These are phyloP conservation scores for Axinella damicornis DNA, from an alignment of 37 sponge, comb jelly and placozoan genomes.

Conservation along the genomic window DNA sequence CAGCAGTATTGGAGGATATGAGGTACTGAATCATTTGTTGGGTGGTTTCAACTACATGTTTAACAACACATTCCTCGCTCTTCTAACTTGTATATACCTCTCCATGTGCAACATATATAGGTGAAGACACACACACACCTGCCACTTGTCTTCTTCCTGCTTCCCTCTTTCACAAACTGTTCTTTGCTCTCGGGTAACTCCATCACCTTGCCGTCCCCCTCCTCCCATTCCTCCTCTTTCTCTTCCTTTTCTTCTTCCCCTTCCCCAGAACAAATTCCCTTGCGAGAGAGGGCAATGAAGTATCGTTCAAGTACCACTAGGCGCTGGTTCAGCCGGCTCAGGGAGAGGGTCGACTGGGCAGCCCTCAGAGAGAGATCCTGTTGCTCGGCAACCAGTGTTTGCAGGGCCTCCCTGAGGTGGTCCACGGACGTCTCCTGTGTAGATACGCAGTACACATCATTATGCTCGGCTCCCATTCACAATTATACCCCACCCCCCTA, in stretches of 20 bases:
- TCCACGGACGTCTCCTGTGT: constrained; percentile 62
- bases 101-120: not conserved
- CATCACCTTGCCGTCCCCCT: not conserved
- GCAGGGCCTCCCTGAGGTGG: constrained; percentile 68
- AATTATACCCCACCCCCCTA: too few species aligned
- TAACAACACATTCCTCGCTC: too few species aligned
- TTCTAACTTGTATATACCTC: too few species aligned
- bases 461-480: too few species aligned
- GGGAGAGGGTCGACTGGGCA: constrained; percentile 46
- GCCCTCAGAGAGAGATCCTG: constrained; percentile 50
- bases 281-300: constrained; percentile 59
- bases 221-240: not conserved
- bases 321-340: constrained; percentile 64
- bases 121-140: not conserved
- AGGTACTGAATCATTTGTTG: too few species aligned
- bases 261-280: not conserved
- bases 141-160: not conserved
- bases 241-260: constrained; percentile 16
- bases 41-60: too few species aligned
- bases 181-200: not conserved
- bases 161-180: constrained; percentile 1
- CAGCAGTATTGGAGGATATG: too few species aligned
- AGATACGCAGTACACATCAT: too few species aligned
- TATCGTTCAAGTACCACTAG: constrained; percentile 74
- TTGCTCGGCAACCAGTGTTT: constrained; percentile 71